Evolutionary conservation across 2,797 vertebrate species (phyloP).

Genomic region (Glossophaga mutica): DNA sequence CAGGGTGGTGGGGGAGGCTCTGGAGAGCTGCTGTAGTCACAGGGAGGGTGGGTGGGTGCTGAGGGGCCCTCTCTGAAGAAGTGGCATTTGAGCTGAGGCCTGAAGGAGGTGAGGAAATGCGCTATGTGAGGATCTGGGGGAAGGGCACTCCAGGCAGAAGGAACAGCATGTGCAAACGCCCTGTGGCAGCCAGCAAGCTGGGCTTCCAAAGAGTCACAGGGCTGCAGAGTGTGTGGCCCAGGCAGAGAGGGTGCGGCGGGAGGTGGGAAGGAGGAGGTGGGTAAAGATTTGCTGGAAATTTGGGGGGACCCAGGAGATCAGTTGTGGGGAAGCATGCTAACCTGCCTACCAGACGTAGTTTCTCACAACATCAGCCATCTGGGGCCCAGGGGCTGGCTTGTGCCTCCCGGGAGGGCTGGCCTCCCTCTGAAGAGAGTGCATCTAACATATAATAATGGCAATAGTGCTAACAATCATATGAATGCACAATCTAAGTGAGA

Average conservation of each 20-base stretch:
- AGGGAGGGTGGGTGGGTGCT: not conserved
- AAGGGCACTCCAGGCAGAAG: not conserved
- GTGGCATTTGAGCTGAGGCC: not conserved
- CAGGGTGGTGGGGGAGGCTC: fast-evolving
- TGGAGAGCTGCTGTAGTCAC: not conserved
- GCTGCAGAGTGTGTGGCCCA: not conserved
- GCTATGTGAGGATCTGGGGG: not conserved
- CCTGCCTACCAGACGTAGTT: not conserved
- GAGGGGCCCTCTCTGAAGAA: not conserved
- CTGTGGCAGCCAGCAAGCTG: not conserved
- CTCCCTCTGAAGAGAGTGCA: not conserved
- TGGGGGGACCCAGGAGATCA: not conserved
- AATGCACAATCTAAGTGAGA: not conserved
- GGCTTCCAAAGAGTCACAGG: not conserved
- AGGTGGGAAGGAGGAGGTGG: not conserved
- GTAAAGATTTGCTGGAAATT: not conserved
- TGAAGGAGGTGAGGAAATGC: not conserved
- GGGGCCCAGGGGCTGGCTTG: not conserved
- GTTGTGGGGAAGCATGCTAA: not conserved
- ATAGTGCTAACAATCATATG: not conserved
- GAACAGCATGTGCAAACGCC: not conserved
- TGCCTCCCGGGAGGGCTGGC: no score
- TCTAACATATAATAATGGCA: no score
- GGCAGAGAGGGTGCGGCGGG: not conserved
- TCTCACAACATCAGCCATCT: not conserved